These are phyloP conservation scores for Drosophila eohydei DNA, from an alignment of 2,888 invertebrate genomes.

Conservation along the genomic window DNA sequence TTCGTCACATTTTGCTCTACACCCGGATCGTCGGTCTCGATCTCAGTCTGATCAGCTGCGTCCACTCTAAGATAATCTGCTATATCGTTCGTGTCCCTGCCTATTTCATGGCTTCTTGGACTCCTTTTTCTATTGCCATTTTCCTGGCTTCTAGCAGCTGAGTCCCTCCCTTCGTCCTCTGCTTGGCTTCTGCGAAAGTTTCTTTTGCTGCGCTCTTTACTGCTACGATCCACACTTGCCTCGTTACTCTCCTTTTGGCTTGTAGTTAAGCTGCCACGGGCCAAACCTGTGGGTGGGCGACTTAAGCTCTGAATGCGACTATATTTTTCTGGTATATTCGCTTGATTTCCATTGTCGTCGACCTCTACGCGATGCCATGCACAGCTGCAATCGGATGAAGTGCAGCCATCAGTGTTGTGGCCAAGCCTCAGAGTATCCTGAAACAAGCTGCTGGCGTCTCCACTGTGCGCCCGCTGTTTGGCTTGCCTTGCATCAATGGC, in stretches of 20 bases:
- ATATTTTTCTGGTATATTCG: background rate
- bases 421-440: background rate
- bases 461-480: conserved; percentile 11
- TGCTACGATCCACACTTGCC: background rate
- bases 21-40: background rate
- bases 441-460: background rate
- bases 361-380: background rate
- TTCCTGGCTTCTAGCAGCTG: background rate
- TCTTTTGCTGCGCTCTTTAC: background rate
- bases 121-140: background rate
- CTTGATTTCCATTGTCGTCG: background rate
- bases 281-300: background rate
- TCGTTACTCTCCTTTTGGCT: background rate
- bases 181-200: background rate
- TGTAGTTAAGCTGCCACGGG: background rate
- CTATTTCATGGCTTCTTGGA: background rate
- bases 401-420: conserved; percentile 41
- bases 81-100: background rate
- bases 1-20: background rate
- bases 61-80: background rate
- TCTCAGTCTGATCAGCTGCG: too few species aligned
- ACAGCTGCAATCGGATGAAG: conserved; percentile 34
- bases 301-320: conserved; percentile 19
- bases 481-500: background rate
- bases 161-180: background rate